These are phyloP conservation scores for Ormia ochracea DNA, from an alignment of 2,888 invertebrate species.

Conservation along the genomic window DNA sequence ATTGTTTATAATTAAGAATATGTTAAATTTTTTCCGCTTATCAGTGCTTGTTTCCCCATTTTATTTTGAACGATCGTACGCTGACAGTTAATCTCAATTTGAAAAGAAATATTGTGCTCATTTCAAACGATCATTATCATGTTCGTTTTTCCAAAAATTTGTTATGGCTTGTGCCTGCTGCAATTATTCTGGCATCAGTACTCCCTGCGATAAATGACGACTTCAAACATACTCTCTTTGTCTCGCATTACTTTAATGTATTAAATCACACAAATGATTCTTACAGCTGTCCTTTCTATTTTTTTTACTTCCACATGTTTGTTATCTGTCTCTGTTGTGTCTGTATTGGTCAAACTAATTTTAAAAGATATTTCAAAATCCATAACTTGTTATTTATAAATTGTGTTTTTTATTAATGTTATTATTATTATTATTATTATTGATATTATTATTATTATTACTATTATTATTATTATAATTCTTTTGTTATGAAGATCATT, in stretches of 20 bases:
- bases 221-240: background rate
- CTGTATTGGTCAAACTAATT: background rate
- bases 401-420: no score
- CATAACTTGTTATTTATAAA: background rate
- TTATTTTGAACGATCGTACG: background rate
- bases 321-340: background rate
- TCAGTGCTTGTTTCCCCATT: background rate
- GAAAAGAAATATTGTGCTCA: background rate
- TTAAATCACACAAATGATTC: constrained; percentile 8
- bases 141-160: background rate
- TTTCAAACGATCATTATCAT: background rate
- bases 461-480: background rate
- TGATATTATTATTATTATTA: no score
- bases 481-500: constrained; percentile 24
- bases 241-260: background rate
- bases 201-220: background rate
- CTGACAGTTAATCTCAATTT: constrained; percentile 3
- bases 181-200: background rate
- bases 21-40: background rate
- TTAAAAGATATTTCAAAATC: constrained; percentile 6
- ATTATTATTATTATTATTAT: no score
- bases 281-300: constrained; percentile 29
- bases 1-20: no score
- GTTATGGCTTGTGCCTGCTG: constrained; percentile 21
- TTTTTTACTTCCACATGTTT: background rate